Conservation (phyloP, 1,140 invertebrate genomes). For the Brachionus sp. region DNA sequence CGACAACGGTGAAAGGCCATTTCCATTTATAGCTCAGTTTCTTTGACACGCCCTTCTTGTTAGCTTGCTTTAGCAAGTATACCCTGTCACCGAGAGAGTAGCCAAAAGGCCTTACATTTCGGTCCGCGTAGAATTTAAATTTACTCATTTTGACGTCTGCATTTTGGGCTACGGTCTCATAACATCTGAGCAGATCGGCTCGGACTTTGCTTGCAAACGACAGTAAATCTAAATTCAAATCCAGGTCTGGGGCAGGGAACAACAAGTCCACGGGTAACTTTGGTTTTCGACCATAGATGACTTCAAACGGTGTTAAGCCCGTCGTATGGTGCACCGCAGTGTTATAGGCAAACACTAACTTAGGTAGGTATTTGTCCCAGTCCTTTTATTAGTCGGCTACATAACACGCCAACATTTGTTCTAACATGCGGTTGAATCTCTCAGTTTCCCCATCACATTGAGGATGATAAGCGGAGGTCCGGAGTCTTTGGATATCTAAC, state of each 20-base stretch:
- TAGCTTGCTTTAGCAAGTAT: not conserved
- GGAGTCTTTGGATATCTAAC: not conserved
- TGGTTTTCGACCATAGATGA: not conserved
- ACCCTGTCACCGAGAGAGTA: not conserved
- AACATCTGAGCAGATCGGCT: not conserved
- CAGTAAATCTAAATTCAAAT: too few relatives aligned
- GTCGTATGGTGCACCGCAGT: not conserved
- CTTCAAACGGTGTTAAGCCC: not conserved
- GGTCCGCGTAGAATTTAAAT: not conserved
- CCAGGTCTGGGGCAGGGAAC: not conserved
- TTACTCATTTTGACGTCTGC: not conserved
- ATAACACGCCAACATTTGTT: not conserved
- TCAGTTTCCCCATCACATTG: conserved; percentile 52
- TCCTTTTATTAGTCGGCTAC: not conserved
- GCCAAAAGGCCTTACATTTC: not conserved
- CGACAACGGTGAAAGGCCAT: not conserved
- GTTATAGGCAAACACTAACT: not conserved
- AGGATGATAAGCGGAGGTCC: conserved; percentile 52
- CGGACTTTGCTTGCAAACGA: not conserved
- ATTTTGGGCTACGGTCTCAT: not conserved
- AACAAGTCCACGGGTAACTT: not conserved
- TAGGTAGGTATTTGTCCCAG: not conserved
- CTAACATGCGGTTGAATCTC: conserved; percentile 50
- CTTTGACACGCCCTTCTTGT: not conserved
- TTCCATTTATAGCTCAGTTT: not conserved